Evolutionary conservation across 2,888 invertebrate species (phyloP).

Genomic region (Lycocerus yunnanus): DNA sequence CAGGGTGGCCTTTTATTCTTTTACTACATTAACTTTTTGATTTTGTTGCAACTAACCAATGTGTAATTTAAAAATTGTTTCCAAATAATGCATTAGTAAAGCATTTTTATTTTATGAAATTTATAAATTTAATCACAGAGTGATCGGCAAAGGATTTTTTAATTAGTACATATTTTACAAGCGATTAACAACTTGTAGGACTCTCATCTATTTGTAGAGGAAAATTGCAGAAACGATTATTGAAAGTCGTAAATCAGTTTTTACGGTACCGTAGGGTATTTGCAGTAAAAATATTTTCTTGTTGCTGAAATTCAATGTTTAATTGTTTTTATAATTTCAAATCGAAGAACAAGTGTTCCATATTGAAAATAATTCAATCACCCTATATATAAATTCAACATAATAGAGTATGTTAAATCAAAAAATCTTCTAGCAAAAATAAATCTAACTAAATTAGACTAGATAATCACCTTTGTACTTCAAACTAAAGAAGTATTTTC

Average conservation of each 20-base stretch:
- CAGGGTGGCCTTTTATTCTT: neutral
- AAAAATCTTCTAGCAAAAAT: neutral
- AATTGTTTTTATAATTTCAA: neutral
- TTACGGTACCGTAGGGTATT: too few species aligned
- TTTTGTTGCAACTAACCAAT: neutral
- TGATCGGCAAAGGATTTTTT: neutral
- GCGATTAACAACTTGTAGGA: too few species aligned
- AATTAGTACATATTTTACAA: neutral
- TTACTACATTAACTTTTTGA: neutral
- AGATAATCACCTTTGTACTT: neutral
- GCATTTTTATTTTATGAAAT: neutral
- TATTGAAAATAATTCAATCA: neutral
- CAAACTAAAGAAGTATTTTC: neutral
- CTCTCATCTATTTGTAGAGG: too few species aligned
- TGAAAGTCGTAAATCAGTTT: neutral
- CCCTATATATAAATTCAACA: neutral
- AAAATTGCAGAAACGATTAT: neutral
- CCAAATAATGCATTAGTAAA: neutral
- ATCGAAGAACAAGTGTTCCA: neutral
- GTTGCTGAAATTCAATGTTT: neutral
- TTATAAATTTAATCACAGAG: neutral
- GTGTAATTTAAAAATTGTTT: neutral
- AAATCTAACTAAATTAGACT: neutral
- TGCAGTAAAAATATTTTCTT: too few species aligned
- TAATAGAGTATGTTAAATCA: neutral